Evolutionary conservation across 2,888 invertebrate genomes (phyloP), one percentile per base, ranked within the genome.

Genomic region (Thalpophila matura): DNA sequence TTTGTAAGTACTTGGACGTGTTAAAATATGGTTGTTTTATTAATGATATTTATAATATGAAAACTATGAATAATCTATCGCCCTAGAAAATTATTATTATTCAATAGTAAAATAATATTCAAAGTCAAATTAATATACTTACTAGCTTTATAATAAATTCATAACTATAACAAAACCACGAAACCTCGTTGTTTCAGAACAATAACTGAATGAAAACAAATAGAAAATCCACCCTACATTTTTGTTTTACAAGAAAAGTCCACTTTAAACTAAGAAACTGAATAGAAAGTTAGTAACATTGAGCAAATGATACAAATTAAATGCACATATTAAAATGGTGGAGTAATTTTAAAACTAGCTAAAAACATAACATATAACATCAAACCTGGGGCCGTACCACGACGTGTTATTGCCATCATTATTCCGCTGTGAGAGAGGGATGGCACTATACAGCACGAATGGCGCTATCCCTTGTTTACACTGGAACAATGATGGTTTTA

Each of bases 251-350:
- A 59, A 27, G 35, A 61, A 46, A 56, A 26, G 6, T 33, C 3
- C 18, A n/a, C 20, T 49, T 43, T 29, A 40, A 47, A 47, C 43
- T 58, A 60, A 74, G 50, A 40, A 63, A 73, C 69, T 45, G 35
- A 31, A 47, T 33, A 43, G 16, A 60, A 57, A 66, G 40, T 65
- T 62, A 49, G 58, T 63, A 57, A 59, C 62, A 63, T 63, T 31
- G 29, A 57, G 14, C 53, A 58, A 31, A 49, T 47, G 7, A 16
- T 22, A 49, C 40, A 24, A 18, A 46, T 65, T 58, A 38, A 27
- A 65, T 43, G 42, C 38, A 58, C 65, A 51, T 60, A 55, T n/a
- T 60, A 42, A 61, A 60, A 55, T 55, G 12, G 22, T 12, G 7
- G 51, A 53, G 51, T 55, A 42, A 57, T 51, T 72, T 43, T 49